Evolutionary conservation across 37 sponge, comb jelly and placozoan species (phyloP), one percentile per base, ranked within the genome.

Genomic region (Halisarca cf. caerulea): DNA sequence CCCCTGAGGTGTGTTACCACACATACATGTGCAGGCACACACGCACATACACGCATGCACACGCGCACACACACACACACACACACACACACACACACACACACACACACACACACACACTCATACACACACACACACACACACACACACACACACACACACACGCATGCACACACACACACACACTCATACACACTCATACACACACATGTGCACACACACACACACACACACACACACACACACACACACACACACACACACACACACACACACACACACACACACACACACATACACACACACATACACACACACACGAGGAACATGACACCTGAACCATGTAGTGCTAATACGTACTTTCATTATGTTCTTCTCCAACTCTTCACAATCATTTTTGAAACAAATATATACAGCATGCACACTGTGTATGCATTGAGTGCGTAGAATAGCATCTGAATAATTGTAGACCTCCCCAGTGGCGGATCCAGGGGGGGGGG

Each of bases 91-190:
- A 54, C 57, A 27, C 64, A 62, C 64, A 62, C 64, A 62, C 64
- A 62, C 64, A 62, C 64, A 62, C 64, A 62, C 64, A 62, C 64
- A 62, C 64, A 62, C 64, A 62, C 64, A 62, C 64, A 62, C 64
- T 20, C 64, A 62, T 23, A 62, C 64, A 62, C 64, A 62, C 64
- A 62, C 64, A 62, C 64, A 62, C 64, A 62, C 51, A 62, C 64
- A 62, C 23, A 15, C 30, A 30, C 15, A 15, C 64, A 62, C 23
- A 23, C 64, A 62, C 23, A 23, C 64, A 15, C 64, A 20, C 64
- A 15, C 64, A 20, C 64, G n/a, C 64, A 62, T 27, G 30, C 64
- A 62, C 64, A 62, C 64, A n/a, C n/a, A n/a, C n/a, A n/a, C n/a
- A n/a, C n/a, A n/a, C n/a, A n/a, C n/a, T n/a, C 64, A 62, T 27